Evolutionary conservation across 53 echinoderm and acorn worm species (phyloP), one percentile per base, ranked within the genome.

Genomic region (Astropecten irregularis): DNA sequence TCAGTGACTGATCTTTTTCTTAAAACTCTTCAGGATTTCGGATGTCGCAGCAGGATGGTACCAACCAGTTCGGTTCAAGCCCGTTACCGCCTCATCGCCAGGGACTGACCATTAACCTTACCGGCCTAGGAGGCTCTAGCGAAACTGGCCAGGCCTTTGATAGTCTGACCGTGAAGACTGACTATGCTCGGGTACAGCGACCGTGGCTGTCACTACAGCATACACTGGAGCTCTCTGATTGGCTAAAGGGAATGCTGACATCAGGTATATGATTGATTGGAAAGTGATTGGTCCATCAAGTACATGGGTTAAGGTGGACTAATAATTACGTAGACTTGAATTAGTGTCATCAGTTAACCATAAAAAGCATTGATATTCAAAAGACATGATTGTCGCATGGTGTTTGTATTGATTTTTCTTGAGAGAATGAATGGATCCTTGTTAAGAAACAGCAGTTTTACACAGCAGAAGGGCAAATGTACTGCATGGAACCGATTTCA

Each of bases 141-240:
- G 63, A 68, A 22, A 66, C 73, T 16, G 91, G 91, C 31, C 79
- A 59, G 44, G 68, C 68, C 40, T 74, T 88, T 42, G 91, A 88
- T 49, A 84, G 91, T 69, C 38, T 60, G 18, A 40, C 83, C 28
- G 83, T 91, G 68, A 91, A 70, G 88, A 91, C 91, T 19, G 91
- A 91, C 84, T 84, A 88, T 23, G 69, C 58, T 0, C 37, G 29
- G 19, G 82, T 48, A 31, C 88, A 91, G 21, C 83, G 73, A 38
- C 87, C 68, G 13, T 76, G 64, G 25, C 39, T 91, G 7, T 44
- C 83, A 33, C 74, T 91, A 6, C 83, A 87, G 52, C 83, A 91
- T 39, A 23, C 76, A 15, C 23, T 91, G 38, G 81, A 83, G 18
- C 36, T 91, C 20, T 59, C 76, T 37, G 76, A 87, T 16, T 83